Evolutionary conservation across 2,888 invertebrate genomes (phyloP).

Genomic region (Exephanes ischioxanthus): DNA sequence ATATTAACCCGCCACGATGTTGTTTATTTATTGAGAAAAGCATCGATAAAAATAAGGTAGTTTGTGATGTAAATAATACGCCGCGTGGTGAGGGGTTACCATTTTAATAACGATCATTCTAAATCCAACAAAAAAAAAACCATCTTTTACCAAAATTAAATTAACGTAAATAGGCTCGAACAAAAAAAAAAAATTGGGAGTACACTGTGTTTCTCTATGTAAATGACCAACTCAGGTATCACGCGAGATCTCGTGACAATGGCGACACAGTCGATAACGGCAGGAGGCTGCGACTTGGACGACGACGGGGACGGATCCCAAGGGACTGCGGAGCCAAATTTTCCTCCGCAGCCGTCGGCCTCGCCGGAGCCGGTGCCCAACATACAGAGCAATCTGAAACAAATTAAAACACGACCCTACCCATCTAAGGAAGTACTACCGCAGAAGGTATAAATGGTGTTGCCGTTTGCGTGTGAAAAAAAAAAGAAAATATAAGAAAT

Average conservation of each 20-base stretch:
- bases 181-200: slow-evolving; percentile 66
- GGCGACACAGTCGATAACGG: slow-evolving; percentile 82
- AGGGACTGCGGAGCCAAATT: slow-evolving; percentile 82
- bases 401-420: slow-evolving; percentile 87
- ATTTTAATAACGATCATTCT: slow-evolving; percentile 29
- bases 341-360: slow-evolving; percentile 83
- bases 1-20: too few species aligned
- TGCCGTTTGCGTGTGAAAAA: slow-evolving; percentile 58
- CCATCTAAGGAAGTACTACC: slow-evolving; percentile 86
- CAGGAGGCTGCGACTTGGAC: slow-evolving; percentile 82
- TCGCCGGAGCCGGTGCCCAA: slow-evolving; percentile 85
- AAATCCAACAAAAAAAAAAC: slow-evolving; percentile 33
- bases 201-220: slow-evolving; percentile 77
- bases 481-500: slow-evolving; percentile 42
- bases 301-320: slow-evolving; percentile 83
- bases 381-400: slow-evolving; percentile 86
- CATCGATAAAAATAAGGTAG: background rate
- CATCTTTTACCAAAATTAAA: slow-evolving; percentile 28
- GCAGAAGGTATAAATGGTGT: slow-evolving; percentile 81
- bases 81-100: slow-evolving; percentile 34
- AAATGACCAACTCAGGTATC: slow-evolving; percentile 82
- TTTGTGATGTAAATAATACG: background rate
- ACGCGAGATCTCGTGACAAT: slow-evolving; percentile 85
- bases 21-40: background rate
- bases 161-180: slow-evolving; percentile 45